These are phyloP conservation scores for Lucifuga dentata DNA, from an alignment of 2,113 vertebrate genomes.

Conservation along the genomic window DNA sequence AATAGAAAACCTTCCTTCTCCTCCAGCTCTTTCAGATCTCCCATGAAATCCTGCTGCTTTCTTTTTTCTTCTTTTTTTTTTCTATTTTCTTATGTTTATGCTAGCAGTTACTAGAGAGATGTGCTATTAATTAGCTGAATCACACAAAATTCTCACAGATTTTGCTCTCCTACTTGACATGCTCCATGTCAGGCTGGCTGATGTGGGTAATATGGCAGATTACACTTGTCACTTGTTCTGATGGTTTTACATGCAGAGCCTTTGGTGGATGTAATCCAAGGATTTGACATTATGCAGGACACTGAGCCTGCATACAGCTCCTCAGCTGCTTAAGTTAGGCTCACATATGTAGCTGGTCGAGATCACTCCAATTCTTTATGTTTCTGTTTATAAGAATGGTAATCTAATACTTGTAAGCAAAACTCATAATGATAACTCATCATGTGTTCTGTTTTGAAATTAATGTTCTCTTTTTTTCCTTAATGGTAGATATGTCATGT, in stretches of 20 bases:
- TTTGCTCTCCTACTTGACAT: slow-evolving; percentile 41
- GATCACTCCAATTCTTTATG: no score
- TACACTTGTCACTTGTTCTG: slow-evolving; percentile 74
- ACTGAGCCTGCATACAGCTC: slow-evolving; percentile 36
- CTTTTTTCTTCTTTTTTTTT: not conserved
- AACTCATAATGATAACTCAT: no score
- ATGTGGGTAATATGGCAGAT: slow-evolving; percentile 71
- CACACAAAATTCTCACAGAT: slow-evolving; percentile 26
- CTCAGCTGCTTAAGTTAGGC: slow-evolving; percentile 42
- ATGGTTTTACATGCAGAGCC: slow-evolving; percentile 63
- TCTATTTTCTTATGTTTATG: slow-evolving; percentile 30
- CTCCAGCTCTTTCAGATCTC: slow-evolving; percentile 17
- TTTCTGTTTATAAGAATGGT: no score
- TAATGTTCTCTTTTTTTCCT: no score
- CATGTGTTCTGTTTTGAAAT: no score
- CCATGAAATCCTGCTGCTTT: slow-evolving; percentile 24
- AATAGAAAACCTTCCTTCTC: slow-evolving; percentile 35
- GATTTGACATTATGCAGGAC: slow-evolving; percentile 66
- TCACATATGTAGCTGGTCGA: slow-evolving; percentile 44
- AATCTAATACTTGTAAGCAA: no score
- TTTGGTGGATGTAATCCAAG: slow-evolving; percentile 79
- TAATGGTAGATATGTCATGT: not conserved
- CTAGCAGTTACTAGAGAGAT: slow-evolving; percentile 29
- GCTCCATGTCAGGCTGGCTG: slow-evolving; percentile 46
- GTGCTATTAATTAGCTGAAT: slow-evolving; percentile 56